phyloP scores from a whole-genome alignment of 2,113 vertebrate genomes.

The Pontoporia blainvillei region DNA sequence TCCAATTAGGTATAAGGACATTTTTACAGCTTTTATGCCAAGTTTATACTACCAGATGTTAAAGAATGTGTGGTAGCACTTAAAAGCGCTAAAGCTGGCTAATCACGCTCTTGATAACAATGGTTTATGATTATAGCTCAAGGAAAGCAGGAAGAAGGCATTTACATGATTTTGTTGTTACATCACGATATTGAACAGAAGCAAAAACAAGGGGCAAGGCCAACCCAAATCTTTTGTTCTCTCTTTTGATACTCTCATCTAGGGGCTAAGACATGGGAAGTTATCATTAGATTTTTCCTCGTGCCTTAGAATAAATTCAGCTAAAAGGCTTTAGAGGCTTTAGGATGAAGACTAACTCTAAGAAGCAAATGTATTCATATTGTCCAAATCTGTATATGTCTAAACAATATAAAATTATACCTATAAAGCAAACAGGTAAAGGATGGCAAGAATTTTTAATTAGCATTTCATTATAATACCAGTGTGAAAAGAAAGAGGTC shows the following conservation, averaged over 20 bases:
- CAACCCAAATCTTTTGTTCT: neutral
- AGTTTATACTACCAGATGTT: constrained; percentile 19
- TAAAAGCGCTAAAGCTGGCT: constrained; percentile 31
- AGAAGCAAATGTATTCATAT: constrained; percentile 2
- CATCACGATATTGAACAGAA: neutral
- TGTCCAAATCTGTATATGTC: neutral
- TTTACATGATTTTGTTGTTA: neutral
- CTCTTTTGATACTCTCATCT: neutral
- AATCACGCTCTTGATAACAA: constrained; percentile 39
- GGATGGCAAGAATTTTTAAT: constrained; percentile 49
- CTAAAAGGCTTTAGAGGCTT: constrained; percentile 39
- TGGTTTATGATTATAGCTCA: constrained; percentile 7
- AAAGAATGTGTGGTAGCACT: constrained; percentile 48
- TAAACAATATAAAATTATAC: neutral
- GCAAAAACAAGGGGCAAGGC: constrained; percentile 17
- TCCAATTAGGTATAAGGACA: constrained; percentile 51
- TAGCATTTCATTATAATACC: constrained; percentile 68
- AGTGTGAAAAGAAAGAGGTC: neutral
- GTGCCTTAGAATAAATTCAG: constrained; percentile 22
- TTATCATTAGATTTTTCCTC: neutral
- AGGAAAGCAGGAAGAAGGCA: neutral
- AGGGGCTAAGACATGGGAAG: neutral
- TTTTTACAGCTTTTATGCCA: constrained; percentile 60
- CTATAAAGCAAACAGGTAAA: constrained; percentile 38
- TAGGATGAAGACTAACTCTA: constrained; percentile 34